Evolutionary conservation across 2,113 vertebrate genomes (phyloP).

Genomic region (Ciconia boyciana): DNA sequence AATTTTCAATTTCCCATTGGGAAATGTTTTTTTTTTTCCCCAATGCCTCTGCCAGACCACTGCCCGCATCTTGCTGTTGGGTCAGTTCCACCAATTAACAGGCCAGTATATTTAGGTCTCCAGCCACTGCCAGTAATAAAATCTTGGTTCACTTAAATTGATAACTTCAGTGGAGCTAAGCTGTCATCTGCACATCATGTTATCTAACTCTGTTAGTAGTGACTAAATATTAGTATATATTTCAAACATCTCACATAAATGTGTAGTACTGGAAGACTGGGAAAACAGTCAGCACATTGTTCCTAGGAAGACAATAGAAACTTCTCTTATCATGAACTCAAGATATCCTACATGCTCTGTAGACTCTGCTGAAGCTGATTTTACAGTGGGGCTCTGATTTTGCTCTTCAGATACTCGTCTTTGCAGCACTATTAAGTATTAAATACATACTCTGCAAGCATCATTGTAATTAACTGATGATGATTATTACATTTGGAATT

Average conservation of each 20-base stretch:
- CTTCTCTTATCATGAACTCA: not conserved
- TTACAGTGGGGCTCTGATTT: not conserved
- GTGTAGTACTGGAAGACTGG: not conserved
- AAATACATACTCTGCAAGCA: not conserved
- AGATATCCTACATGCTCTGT: not conserved
- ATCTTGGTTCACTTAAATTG: not conserved
- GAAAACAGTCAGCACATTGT: not conserved
- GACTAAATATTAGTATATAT: not conserved
- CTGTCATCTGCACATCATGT: not conserved
- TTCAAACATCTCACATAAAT: not conserved
- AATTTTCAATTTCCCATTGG: not conserved
- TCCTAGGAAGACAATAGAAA: not conserved
- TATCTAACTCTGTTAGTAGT: not conserved
- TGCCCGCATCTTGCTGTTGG: not conserved
- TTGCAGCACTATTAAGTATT: slow-evolving; percentile 1
- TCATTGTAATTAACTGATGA: not conserved
- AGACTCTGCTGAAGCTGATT: not conserved
- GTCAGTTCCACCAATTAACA: not conserved
- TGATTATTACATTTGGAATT: slow-evolving; percentile 23
- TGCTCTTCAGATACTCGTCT: not conserved
- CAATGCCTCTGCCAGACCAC: not conserved
- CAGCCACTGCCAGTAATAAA: not conserved
- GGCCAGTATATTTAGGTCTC: not conserved
- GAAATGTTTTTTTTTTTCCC: not conserved
- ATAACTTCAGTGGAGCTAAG: not conserved